Percentiles rank a stretch among this genome's conserved stretches.
These are phyloP conservation scores for Athrips mouffetella DNA, from an alignment of 2,888 invertebrate genomes.

Conservation along the genomic window DNA sequence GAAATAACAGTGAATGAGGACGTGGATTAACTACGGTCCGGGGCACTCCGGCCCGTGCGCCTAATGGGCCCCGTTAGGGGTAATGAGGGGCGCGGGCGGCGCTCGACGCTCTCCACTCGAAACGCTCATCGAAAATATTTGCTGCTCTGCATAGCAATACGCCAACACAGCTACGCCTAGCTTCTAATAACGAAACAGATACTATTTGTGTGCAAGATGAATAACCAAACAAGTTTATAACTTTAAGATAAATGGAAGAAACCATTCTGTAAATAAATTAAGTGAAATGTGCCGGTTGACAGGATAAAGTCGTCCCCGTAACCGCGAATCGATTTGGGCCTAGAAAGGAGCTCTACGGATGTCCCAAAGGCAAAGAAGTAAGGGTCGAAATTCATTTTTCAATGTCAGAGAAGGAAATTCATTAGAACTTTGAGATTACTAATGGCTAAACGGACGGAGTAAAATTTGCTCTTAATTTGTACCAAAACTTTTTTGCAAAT, in stretches of 20 bases:
- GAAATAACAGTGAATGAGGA: conserved; percentile 79
- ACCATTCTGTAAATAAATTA: conserved; percentile 21
- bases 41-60: conserved; percentile 73
- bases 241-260: conserved; percentile 8
- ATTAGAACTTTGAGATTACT: conserved; percentile 78
- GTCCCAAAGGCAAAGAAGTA: conserved; percentile 53
- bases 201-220: neutral
- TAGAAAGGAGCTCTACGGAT: conserved; percentile 46
- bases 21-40: conserved; percentile 79
- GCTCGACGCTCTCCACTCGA: conserved; percentile 41
- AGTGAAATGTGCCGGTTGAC: conserved; percentile 31
- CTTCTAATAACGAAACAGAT: neutral
- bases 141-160: conserved; percentile 31
- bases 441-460: conserved; percentile 76
- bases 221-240: neutral
- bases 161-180: neutral
- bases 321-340: conserved; percentile 48
- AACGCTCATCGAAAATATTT: conserved; percentile 44
- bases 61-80: conserved; percentile 75
- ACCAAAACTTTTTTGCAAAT: conserved; percentile 71
- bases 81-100: conserved; percentile 68
- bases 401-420: conserved; percentile 77
- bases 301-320: conserved; percentile 33
- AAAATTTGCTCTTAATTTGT: conserved; percentile 77
- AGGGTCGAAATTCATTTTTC: conserved; percentile 74